Evolutionary conservation across 2,888 invertebrate species (phyloP).

Genomic region (Calliphora vomitoria): DNA sequence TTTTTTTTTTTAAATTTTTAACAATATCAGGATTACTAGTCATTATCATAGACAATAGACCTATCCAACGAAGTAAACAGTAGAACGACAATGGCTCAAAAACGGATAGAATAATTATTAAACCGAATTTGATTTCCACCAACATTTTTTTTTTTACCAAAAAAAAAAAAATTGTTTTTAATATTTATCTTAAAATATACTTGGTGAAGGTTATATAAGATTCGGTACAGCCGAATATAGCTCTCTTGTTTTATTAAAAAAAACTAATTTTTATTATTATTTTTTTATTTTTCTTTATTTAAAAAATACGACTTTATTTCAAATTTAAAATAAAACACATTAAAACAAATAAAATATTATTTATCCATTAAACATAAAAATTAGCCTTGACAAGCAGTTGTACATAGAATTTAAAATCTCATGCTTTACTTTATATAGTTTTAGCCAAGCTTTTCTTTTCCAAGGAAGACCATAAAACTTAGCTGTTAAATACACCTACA

Average conservation of each 20-base stretch:
- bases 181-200: too few relatives aligned
- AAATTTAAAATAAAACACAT: slow-evolving; percentile 56
- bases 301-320: slow-evolving; percentile 70
- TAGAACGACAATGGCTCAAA: too few relatives aligned
- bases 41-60: too few relatives aligned
- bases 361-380: slow-evolving; percentile 40
- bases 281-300: slow-evolving; percentile 56
- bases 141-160: too few relatives aligned
- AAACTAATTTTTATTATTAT: background rate
- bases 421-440: slow-evolving; percentile 20
- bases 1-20: too few relatives aligned
- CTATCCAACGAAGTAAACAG: too few relatives aligned
- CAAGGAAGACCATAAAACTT: slow-evolving; percentile 67
- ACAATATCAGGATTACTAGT: too few relatives aligned
- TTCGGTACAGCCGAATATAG: too few relatives aligned
- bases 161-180: too few relatives aligned
- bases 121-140: too few relatives aligned
- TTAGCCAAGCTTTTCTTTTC: slow-evolving; percentile 55
- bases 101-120: too few relatives aligned
- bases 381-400: slow-evolving; percentile 66
- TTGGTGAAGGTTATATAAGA: too few relatives aligned
- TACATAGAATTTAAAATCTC: slow-evolving; percentile 52
- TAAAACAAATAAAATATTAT: slow-evolving; percentile 59
- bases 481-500: slow-evolving; percentile 44
- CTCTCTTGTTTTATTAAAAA: background rate